phyloP scores from a whole-genome alignment of 2,113 vertebrate genomes.

The Platysternon megacephalum region DNA sequence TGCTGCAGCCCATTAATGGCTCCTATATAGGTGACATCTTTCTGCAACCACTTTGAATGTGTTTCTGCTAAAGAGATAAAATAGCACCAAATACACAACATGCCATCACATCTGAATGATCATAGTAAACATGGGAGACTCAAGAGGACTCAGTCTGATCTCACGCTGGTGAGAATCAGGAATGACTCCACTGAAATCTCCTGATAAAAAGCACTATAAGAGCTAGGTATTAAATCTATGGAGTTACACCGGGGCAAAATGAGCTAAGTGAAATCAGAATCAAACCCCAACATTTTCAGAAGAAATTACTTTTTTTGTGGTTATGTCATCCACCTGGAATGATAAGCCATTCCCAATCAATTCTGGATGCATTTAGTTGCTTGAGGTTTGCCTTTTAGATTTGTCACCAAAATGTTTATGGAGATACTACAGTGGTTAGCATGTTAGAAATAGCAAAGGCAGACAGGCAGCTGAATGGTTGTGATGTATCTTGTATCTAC shows the following conservation, averaged over 20 bases:
- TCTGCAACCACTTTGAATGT: neutral
- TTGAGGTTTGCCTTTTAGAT: neutral
- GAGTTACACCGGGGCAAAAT: neutral
- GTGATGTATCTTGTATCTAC: neutral
- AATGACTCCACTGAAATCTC: neutral
- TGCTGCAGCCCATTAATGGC: neutral
- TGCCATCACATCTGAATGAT: neutral
- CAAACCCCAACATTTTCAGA: neutral
- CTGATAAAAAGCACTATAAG: neutral
- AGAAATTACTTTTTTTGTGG: neutral
- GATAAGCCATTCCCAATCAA: neutral
- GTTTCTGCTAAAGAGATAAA: neutral
- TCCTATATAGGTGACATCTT: neutral
- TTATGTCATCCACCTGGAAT: neutral
- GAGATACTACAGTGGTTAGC: neutral
- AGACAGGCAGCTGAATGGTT: neutral
- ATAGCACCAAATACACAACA: neutral
- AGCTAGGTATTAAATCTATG: neutral
- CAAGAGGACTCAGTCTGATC: neutral
- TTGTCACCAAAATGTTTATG: neutral
- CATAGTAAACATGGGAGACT: neutral
- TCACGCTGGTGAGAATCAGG: neutral
- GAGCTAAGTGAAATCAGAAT: neutral
- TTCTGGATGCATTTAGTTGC: neutral
- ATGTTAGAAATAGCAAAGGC: neutral